Evolutionary conservation across 2,113 vertebrate species (phyloP), one percentile per base, ranked within the genome.

Genomic region (Ptyas mucosa): DNA sequence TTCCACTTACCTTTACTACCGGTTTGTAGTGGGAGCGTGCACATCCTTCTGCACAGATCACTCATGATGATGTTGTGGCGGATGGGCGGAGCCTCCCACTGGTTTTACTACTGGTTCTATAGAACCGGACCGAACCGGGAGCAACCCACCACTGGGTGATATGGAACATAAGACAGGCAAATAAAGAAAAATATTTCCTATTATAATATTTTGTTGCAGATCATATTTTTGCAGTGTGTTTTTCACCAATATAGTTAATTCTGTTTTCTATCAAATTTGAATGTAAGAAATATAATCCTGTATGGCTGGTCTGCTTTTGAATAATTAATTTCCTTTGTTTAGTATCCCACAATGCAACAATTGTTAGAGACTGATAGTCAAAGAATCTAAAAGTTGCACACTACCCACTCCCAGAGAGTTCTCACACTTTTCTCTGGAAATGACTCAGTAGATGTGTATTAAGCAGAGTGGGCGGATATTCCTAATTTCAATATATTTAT

Each of bases 401-500:
- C 94, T 93, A 94, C 89, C 95, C 95, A 95, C 95, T 94, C 88
- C 93, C 96, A 95, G 93, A 94, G 57, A 93, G 94, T 97, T 95
- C 96, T 96, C 95, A 94, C 95, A 90, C 95, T 94, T 91, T 93
- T 93, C 92, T 92, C 91, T 0, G 49, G 91, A 88, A 92, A 87
- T 94, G 96, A 96, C 94, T 96, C 96, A 96, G 53, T 88, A 52
- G 91, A 94, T 95, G 93, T 92, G 91, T 93, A 96, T 95, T 95
- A 91, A 95, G 87, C 69, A 0, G 14, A 91, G 96, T 95, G 94
- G 96, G 94, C 91, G 96, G 91, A 93, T 96, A 95, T 93, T 94
- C 55, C 91, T 85, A 52, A 86, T 95, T 95, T 95, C 93, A 95
- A 93, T 87, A 94, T 94, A 94, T 93, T 93, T 92, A 94, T 96